A percentile compares a stretch with the other conserved stretches of the same genome.
Evolutionary conservation across 2,888 invertebrate genomes (phyloP).

Genomic region (Acanthosepion esculentum): DNA sequence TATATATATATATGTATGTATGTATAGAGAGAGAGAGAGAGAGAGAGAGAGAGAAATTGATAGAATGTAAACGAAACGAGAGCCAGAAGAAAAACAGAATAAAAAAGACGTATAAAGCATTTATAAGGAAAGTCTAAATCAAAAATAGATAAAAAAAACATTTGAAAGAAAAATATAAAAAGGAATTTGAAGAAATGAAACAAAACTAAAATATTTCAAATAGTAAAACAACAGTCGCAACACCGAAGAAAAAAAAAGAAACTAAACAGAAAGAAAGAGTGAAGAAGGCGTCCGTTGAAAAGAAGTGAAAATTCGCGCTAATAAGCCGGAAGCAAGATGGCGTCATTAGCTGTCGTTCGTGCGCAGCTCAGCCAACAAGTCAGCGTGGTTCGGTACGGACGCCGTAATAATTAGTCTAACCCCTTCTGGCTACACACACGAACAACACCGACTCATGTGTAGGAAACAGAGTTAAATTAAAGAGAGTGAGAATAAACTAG

Average conservation of each 20-base stretch:
- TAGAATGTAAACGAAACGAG: neutral
- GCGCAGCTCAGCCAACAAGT: neutral
- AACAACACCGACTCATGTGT: neutral
- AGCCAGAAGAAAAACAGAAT: too few relatives aligned
- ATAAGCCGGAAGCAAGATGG: slow-evolving; percentile 6
- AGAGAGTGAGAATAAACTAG: neutral
- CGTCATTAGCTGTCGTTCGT: slow-evolving; percentile 14
- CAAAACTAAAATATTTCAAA: too few relatives aligned
- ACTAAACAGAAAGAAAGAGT: too few relatives aligned
- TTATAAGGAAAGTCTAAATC: too few relatives aligned
- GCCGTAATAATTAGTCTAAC: neutral
- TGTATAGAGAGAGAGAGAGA: neutral
- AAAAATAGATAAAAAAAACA: too few relatives aligned
- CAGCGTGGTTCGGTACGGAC: neutral
- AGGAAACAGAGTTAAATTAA: neutral
- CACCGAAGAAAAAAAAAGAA: neutral
- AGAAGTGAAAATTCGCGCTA: neutral
- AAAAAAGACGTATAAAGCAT: too few relatives aligned
- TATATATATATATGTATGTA: neutral
- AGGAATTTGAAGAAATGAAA: too few relatives aligned
- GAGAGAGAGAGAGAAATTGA: neutral
- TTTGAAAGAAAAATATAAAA: too few relatives aligned
- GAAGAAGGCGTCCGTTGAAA: neutral
- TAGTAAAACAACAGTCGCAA: too few relatives aligned
- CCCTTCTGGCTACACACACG: neutral